phyloP scores from a whole-genome alignment of 35 echinoderm and acorn worm species.

The Chiridota heheva region DNA sequence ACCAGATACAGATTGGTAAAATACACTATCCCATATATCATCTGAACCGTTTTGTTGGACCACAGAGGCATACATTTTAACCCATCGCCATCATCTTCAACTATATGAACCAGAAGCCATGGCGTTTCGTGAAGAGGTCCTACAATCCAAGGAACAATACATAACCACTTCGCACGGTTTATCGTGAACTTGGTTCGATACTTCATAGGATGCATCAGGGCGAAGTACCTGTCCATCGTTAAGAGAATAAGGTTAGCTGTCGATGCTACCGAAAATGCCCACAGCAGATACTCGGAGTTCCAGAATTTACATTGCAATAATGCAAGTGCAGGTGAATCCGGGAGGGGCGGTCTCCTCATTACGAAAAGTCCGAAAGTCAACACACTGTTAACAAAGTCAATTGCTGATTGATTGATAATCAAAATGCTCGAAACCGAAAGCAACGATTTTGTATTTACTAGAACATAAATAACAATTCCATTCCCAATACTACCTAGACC shows the following conservation, averaged over 20 bases:
- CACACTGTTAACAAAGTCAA: constrained; percentile 77
- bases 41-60: constrained; percentile 21
- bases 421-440: constrained; percentile 74
- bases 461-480: constrained; percentile 71
- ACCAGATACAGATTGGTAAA: constrained; percentile 78
- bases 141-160: constrained; percentile 64
- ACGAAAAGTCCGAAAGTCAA: constrained; percentile 65
- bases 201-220: constrained; percentile 80
- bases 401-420: constrained; percentile 73
- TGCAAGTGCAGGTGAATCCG: background rate
- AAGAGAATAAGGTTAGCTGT: constrained; percentile 77
- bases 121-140: constrained; percentile 68
- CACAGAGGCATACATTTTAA: constrained; percentile 40
- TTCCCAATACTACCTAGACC: constrained; percentile 71
- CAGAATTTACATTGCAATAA: constrained; percentile 78
- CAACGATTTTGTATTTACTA: constrained; percentile 55
- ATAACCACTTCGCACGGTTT: constrained; percentile 43
- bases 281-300: constrained; percentile 80
- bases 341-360: constrained; percentile 1
- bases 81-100: background rate
- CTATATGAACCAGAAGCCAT: constrained; percentile 63
- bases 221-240: constrained; percentile 84
- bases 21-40: constrained; percentile 47
- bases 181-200: constrained; percentile 70
- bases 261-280: constrained; percentile 75